Evolutionary conservation across 2,113 vertebrate genomes (phyloP).

Genomic region (Oenanthe melanoleuca): DNA sequence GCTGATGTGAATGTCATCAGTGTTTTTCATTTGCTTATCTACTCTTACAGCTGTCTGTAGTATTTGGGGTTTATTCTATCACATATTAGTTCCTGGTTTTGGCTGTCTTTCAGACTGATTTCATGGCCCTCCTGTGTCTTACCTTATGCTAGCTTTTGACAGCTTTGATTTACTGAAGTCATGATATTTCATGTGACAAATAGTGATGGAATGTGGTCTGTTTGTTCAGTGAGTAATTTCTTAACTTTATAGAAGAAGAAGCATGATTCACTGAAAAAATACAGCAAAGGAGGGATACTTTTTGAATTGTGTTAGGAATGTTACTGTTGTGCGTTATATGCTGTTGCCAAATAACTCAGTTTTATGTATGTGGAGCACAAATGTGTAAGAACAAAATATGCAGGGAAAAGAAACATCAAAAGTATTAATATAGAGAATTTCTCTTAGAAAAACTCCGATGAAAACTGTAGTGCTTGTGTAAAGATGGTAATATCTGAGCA

Average conservation of each 20-base stretch:
- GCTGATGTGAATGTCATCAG: neutral
- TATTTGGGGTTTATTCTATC: neutral
- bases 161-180: neutral
- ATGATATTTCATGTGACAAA: neutral
- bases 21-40: neutral
- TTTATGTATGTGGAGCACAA: neutral
- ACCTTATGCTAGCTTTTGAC: neutral
- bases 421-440: neutral
- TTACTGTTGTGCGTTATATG: neutral
- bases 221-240: neutral
- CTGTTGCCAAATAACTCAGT: neutral
- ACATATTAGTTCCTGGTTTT: neutral
- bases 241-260: neutral
- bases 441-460: neutral
- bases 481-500: neutral
- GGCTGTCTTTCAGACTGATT: neutral
- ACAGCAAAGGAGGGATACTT: neutral
- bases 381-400: neutral
- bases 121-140: neutral
- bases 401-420: fast-evolving
- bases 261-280: neutral
- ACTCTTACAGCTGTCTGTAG: neutral
- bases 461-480: neutral
- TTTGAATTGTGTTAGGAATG: neutral
- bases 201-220: neutral